These are phyloP conservation scores for Columbina picui DNA, from an alignment of 2,113 vertebrate genomes.

Conservation along the genomic window DNA sequence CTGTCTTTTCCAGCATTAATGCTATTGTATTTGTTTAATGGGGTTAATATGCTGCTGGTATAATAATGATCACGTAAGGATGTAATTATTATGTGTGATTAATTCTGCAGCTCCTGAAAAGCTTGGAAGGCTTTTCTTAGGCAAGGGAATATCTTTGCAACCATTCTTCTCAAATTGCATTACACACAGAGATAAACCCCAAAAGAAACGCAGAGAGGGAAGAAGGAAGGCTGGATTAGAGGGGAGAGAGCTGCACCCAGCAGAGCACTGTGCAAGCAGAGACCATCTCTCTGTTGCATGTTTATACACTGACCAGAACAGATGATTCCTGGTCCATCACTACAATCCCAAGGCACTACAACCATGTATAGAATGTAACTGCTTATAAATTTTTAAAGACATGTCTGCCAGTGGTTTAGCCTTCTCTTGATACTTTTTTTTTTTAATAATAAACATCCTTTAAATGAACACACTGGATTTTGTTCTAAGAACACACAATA, in stretches of 20 bases:
- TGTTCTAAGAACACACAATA: neutral
- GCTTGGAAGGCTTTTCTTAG: slow-evolving; percentile 40
- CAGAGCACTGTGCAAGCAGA: neutral
- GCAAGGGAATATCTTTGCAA: slow-evolving; percentile 33
- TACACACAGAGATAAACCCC: neutral
- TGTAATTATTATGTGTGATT: slow-evolving; percentile 69
- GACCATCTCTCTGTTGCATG: neutral
- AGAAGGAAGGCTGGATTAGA: neutral
- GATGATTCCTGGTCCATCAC: neutral
- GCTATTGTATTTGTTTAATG: slow-evolving; percentile 70
- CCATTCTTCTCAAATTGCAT: slow-evolving; percentile 43
- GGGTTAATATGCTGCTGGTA: slow-evolving; percentile 72
- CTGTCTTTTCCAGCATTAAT: slow-evolving; percentile 10
- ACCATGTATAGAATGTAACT: neutral
- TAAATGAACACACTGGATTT: neutral
- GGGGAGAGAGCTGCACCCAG: neutral
- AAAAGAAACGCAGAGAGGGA: neutral
- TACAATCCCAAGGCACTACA: slow-evolving; percentile 9
- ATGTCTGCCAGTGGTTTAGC: neutral
- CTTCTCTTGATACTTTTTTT: neutral
- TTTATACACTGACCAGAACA: neutral
- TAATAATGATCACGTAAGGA: slow-evolving; percentile 56
- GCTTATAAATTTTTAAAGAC: slow-evolving; percentile 11
- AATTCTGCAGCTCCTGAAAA: slow-evolving; percentile 62
- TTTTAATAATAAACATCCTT: neutral